Base-by-base conservation (phyloP, 2,888 invertebrate genomes). In the Eupithecia abbreviata region DNA sequence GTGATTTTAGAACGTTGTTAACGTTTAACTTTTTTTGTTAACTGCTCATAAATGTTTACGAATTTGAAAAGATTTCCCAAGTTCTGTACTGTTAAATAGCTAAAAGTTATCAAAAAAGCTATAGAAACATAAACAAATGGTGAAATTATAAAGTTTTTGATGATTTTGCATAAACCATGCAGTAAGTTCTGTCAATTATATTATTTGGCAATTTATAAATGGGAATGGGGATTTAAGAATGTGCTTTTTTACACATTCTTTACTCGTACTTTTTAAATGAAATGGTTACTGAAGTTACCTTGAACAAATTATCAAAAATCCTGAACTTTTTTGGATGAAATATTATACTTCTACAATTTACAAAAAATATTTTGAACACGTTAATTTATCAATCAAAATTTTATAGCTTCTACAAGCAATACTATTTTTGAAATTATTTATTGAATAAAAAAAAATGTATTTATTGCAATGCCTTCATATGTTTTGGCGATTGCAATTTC, bases 391-490 rank as follows among this genome's bases (percentile, higher is more conserved):
- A 43, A 71, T 79, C 70, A 73, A 73, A 75, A 75, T 75, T 77
- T 75, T 78, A 0, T 75, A 69, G 77, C 73, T 73, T 75, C 65
- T 79, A 79, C 77, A 77, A 77, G 74, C 70, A 65, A 68, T 62
- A 70, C 49, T 71, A 78, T 73, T 73, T 66, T 81, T 77, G 79
- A 76, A 76, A 73, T 72, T 80, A 81, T 81, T 80, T 82, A 82
- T 82, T 80, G 74, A 72, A 74, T 80, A 72, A 77, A 78, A 77
- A 78, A 72, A 70, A 13, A 43, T 47, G 79, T 79, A 78, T 81
- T 83, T 81, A 79, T 80, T 86, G 85, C 83, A 82, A 81, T 79
- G 92, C 94, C 94, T 94, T 94, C 92, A 94, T 94, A 93, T 94
- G 94, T 94, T 94, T 94, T 94, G 94, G 93, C 90, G 77, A 67